Evolutionary conservation across 2,113 vertebrate species (phyloP), one percentile per base, ranked within the genome.

Genomic region (Tichodroma muraria): DNA sequence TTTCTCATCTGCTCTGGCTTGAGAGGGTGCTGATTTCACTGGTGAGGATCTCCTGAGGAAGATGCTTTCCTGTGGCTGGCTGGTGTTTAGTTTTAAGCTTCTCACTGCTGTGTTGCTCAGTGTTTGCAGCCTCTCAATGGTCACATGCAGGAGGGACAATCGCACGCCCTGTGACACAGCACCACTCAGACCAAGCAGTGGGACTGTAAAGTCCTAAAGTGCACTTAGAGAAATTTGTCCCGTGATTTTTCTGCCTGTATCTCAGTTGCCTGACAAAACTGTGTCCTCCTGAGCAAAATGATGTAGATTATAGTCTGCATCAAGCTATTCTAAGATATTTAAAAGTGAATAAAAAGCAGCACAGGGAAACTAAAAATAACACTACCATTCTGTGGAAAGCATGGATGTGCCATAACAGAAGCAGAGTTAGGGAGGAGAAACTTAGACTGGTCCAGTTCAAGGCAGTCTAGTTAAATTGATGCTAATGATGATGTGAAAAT

Each of bases 341-440:
- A 73, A 91, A 93, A 85, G 73, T 4, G 25, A 88, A 88, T 78
- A 89, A 95, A 95, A 93, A 88, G 10, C 72, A 77, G 82, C 49
- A n/a, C 60, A 65, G 40, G 35, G 45, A 80, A 61, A 70, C 82
- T 90, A 96, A 96, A 94, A 96, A 94, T 94, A 96, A 73, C 35
- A 4, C 49, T 37, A 16, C 66, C 27, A 4, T 54, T 89, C 76
- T 57, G 63, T 33, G 61, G 76, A 57, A 82, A 72, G 66, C 61
- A 21, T 6, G 42, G 50, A 59, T 35, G 20, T 82, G 45, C 71
- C 37, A 1, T 24, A 21, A 53, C 52, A 80, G 85, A 73, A 90
- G 33, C n/a, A 38, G 81, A 69, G n/a, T 38, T 50, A 35, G 37
- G 42, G 28, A 42, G 52, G 17, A 66, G 42, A 54, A 77, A 63